Conservation (phyloP, 1,140 invertebrate genomes). For the Aphaenogaster ashmeadi region DNA sequence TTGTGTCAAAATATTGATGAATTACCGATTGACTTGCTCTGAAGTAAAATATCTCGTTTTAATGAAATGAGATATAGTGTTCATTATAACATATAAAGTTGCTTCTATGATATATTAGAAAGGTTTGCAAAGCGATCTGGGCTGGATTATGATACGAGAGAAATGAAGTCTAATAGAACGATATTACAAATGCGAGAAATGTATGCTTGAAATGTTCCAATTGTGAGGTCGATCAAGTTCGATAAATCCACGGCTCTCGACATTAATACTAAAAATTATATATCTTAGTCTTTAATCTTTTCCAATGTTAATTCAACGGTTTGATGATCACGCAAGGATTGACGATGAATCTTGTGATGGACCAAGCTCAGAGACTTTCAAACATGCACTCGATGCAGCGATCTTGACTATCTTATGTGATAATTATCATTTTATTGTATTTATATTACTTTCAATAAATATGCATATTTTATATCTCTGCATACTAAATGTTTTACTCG, state of each 20-base stretch:
- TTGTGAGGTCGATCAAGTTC: conserved; percentile 40
- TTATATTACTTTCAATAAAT: conserved; percentile 77
- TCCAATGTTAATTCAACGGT: conserved; percentile 16
- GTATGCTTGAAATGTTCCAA: conserved; percentile 17
- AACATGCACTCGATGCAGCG: conserved; percentile 57
- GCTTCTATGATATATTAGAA: conserved; percentile 47
- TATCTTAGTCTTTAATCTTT: conserved; percentile 41
- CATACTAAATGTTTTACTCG: conserved; percentile 25
- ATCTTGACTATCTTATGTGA: conserved; percentile 64
- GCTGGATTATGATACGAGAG: conserved; percentile 25
- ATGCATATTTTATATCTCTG: conserved; percentile 77
- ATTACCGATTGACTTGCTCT: conserved; percentile 27
- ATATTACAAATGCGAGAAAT: conserved; percentile 11
- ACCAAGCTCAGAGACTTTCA: conserved; percentile 55
- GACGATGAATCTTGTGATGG: conserved; percentile 35
- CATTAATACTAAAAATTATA: conserved; percentile 41
- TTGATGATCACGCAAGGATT: conserved; percentile 18
- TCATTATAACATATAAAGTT: conserved; percentile 51
- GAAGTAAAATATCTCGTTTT: conserved; percentile 12
- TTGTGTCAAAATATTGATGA: conserved; percentile 51
- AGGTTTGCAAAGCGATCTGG: conserved; percentile 61
- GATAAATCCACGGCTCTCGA: conserved; percentile 36
- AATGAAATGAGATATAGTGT: conserved; percentile 8
- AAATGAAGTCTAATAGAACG: conserved; percentile 7
- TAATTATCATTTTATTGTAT: conserved; percentile 72